Evolutionary conservation across 2,797 vertebrate genomes (phyloP).

Genomic region (Bovichtus variegatus): DNA sequence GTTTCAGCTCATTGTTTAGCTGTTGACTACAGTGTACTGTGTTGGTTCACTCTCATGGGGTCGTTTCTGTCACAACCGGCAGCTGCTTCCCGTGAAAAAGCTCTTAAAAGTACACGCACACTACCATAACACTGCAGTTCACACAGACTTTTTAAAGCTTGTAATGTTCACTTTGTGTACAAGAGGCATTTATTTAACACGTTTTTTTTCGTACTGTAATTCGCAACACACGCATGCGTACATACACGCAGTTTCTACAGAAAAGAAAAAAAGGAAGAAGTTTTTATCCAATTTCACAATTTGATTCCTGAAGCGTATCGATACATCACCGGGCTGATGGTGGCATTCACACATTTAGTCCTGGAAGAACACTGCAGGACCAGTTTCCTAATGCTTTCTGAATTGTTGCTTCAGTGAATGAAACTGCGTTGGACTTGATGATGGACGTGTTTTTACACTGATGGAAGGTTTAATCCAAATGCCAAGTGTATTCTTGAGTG

Average conservation of each 20-base stretch:
- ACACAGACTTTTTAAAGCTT: neutral
- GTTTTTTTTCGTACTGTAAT: neutral
- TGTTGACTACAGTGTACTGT: neutral
- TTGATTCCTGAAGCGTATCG: neutral
- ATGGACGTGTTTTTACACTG: constrained; percentile 5
- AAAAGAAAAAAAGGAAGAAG: neutral
- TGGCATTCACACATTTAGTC: neutral
- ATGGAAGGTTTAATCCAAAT: neutral
- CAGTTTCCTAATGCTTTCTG: neutral
- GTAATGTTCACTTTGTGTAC: too few relatives aligned
- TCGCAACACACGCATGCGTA: neutral
- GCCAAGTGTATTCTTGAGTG: neutral
- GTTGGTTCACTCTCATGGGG: neutral
- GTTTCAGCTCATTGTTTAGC: neutral
- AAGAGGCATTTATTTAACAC: neutral
- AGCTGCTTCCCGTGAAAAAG: too few relatives aligned
- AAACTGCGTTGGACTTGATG: neutral
- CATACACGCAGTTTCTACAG: neutral
- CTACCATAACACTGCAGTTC: too few relatives aligned
- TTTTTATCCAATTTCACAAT: neutral
- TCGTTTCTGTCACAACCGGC: too few relatives aligned
- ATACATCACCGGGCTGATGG: neutral
- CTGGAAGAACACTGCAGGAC: neutral
- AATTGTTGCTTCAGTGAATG: neutral
- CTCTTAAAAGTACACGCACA: too few relatives aligned